Base-by-base conservation (phyloP, 2,888 invertebrate genomes). In the Peribatodes rhomboidaria region DNA sequence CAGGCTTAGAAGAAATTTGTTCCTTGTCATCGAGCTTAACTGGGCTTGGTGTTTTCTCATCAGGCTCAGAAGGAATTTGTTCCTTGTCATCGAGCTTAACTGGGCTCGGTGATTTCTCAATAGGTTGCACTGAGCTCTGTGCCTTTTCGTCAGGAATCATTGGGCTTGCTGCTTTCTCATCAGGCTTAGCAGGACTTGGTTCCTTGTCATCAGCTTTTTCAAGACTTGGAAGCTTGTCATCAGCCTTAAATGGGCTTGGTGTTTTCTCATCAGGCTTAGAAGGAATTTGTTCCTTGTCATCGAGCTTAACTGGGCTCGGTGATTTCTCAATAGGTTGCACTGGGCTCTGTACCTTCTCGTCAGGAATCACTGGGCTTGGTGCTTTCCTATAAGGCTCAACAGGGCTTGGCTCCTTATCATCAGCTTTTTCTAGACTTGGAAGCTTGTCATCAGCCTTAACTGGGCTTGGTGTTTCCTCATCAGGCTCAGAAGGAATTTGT, bases 241-340 rank as follows among this genome's bases (percentile, higher is more conserved):
- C 42, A 18, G 8, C 10, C 3, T 10, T 18, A 14, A 3, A 0
- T 18, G 10, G 9, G 16, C 16, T 41, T 9, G 16, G 1, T 22
- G 54, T 54, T 33, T 72, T 73, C 3, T 72, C 65, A 6, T 14
- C 31, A 22, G 53, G 33, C n/a, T n/a, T n/a, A n/a, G n/a, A n/a
- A n/a, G n/a, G n/a, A n/a, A n/a, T n/a, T n/a, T n/a, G n/a, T n/a
- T n/a, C n/a, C n/a, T n/a, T n/a, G n/a, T 39, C 1, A 14, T 39
- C 14, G 1, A 14, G 39, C 7, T 4, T 4, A 10, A 8, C 14
- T 39, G 8, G 41, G 18, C 42, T 42, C 10, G 10, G 42, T 16
- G 10, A 0, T 10, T 42, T 18, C 8, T 42, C 42, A 11, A 9
- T 10, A 2, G 9, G 11, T 14, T 4, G 4, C 6, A 8, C 8